phyloP scores from a whole-genome alignment of 1,140 invertebrate genomes.

The Bathynomus jamesi region DNA sequence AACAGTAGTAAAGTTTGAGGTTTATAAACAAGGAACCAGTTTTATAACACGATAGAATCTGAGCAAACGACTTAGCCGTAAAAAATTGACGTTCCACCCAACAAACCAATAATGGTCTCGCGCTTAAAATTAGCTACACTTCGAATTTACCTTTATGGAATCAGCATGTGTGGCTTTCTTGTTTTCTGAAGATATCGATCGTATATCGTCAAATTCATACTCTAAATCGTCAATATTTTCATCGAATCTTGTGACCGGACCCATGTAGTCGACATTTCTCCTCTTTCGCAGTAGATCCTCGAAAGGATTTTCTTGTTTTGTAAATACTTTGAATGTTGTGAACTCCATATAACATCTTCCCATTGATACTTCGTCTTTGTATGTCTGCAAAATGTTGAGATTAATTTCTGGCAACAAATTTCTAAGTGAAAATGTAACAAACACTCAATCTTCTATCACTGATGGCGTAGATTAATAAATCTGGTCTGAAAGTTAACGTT shows the following conservation, averaged over 20 bases:
- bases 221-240: background rate
- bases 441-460: background rate
- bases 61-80: too few relatives aligned
- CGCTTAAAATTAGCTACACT: too few relatives aligned
- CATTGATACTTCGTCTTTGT: constrained; percentile 28
- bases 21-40: too few relatives aligned
- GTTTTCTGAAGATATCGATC: too few relatives aligned
- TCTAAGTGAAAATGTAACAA: background rate
- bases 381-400: constrained; percentile 2
- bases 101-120: too few relatives aligned
- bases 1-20: too few relatives aligned
- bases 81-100: too few relatives aligned
- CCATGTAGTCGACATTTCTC: background rate
- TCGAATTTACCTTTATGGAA: background rate
- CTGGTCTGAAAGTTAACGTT: background rate
- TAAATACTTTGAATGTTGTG: constrained; percentile 26
- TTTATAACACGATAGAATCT: too few relatives aligned
- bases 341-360: constrained; percentile 36
- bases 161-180: background rate
- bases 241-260: background rate
- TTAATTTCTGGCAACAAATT: background rate
- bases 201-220: too few relatives aligned
- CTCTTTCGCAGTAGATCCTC: constrained; percentile 6
- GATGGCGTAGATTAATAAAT: background rate
- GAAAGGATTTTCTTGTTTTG: constrained; percentile 22